Base-by-base conservation (phyloP, 2,797 vertebrate genomes). In the Characodon lateralis region DNA sequence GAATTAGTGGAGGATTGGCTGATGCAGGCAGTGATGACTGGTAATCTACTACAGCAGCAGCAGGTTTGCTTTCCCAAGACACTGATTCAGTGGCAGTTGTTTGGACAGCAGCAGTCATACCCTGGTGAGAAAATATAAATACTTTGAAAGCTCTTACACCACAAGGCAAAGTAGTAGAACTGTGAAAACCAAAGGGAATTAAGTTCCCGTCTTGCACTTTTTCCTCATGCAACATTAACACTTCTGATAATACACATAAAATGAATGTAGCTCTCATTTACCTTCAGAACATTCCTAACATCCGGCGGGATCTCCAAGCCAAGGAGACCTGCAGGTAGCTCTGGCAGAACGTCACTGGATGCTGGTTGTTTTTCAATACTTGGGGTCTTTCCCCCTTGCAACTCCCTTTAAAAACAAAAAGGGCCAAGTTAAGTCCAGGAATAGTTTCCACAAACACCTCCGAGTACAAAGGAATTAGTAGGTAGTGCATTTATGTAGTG, bases 371-470 rank as follows among this genome's bases (percentile, higher is more conserved):
- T 87, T 82, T 96, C 95, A 71, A 96, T 91, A 82, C 95, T 96
- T 78, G 95, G 94, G 72, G 96, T 95, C 83, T 97, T 96, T 69
- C 94, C 95, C 78, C 98, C 97, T 89, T 99, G 98, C 73, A 97
- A 92, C 88, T 99, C 98, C 88, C 98, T 99, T 92, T 63, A 80
- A 28, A 86, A 24, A 22, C 43, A 87, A 92, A 91, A 75, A 10
- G 89, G 70, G 74, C 51, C 0, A 82, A 85, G 84, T 31, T 55
- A 68, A 72, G 1, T 28, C n/a, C 0, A 41, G 2, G 1, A 9
- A 72, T 59, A 68, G 12, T 41, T 48, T 0, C n/a, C 13, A 6
- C 53, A 80, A 81, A 65, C 55, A 35, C 8, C 0, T 22, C n/a
- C 48, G 28, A 58, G 51, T 56, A 48, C 56, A 31, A 66, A 24